Evolutionary conservation across 2,888 invertebrate genomes (phyloP).

Genomic region (Noctua comes): DNA sequence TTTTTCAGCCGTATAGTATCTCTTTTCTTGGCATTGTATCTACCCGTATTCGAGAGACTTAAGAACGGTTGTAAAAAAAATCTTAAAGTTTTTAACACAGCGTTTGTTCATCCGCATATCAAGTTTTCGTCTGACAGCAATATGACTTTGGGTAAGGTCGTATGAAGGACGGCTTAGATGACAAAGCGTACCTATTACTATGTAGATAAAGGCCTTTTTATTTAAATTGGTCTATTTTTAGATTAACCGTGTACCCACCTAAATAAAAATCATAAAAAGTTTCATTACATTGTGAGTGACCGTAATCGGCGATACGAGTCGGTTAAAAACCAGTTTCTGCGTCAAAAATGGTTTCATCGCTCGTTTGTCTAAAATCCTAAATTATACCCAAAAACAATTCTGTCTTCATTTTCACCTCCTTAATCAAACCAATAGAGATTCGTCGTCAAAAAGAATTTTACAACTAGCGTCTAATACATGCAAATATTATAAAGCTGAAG

Average conservation of each 20-base stretch:
- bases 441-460: neutral
- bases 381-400: neutral
- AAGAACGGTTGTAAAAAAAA: neutral
- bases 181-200: neutral
- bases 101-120: neutral
- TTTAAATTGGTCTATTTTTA: neutral
- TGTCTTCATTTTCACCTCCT: neutral
- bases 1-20: neutral
- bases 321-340: neutral
- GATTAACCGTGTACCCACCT: neutral
- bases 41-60: neutral
- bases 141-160: constrained; percentile 38
- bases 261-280: neutral
- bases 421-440: neutral
- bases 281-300: neutral
- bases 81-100: neutral
- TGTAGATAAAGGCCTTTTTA: neutral
- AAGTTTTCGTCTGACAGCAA: constrained; percentile 17
- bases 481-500: too few species aligned
- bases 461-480: too few species aligned
- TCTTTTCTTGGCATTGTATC: neutral
- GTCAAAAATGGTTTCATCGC: neutral
- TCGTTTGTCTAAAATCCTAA: neutral
- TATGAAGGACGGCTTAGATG: constrained; percentile 5
- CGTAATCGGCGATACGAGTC: neutral